Conservation (phyloP, 2,113 vertebrate genomes). For the human (Homo sapiens) region DNA sequence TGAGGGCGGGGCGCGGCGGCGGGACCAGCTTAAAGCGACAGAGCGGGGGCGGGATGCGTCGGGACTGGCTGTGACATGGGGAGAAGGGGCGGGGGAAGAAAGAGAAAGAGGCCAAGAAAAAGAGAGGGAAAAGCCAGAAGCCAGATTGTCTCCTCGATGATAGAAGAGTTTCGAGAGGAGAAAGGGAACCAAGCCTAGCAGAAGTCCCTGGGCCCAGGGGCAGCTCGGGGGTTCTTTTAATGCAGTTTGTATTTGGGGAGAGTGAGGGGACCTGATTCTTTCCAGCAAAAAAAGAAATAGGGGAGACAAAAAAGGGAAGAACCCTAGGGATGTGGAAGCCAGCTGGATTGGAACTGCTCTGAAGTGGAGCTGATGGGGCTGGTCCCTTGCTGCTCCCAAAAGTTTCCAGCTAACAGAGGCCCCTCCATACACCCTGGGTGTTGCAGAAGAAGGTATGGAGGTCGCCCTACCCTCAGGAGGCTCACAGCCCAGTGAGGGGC, state of each 20-base stretch:
- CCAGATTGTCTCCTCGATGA: background rate
- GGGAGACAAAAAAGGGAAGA: rapidly evolving
- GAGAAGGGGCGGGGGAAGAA: background rate
- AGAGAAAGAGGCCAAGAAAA: background rate
- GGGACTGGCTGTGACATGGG: background rate
- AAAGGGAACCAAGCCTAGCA: background rate
- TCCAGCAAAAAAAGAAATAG: background rate
- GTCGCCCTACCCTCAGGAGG: background rate
- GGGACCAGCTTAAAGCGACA: constrained; percentile 36
- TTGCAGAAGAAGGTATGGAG: background rate
- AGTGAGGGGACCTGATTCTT: background rate
- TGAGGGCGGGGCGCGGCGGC: background rate
- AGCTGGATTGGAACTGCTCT: background rate
- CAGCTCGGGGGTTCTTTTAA: background rate
- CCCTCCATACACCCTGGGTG: too few relatives aligned
- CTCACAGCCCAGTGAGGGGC: background rate
- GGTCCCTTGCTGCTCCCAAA: background rate
- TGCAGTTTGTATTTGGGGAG: background rate
- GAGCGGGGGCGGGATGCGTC: background rate
- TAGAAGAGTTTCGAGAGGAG: background rate
- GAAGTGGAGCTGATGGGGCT: background rate
- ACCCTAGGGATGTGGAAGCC: background rate
- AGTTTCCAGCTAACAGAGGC: background rate
- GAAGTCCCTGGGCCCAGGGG: background rate
- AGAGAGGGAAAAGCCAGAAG: background rate